These are phyloP conservation scores for Pyrrhosoma nymphula DNA, from an alignment of 2,888 invertebrate genomes.

Conservation along the genomic window DNA sequence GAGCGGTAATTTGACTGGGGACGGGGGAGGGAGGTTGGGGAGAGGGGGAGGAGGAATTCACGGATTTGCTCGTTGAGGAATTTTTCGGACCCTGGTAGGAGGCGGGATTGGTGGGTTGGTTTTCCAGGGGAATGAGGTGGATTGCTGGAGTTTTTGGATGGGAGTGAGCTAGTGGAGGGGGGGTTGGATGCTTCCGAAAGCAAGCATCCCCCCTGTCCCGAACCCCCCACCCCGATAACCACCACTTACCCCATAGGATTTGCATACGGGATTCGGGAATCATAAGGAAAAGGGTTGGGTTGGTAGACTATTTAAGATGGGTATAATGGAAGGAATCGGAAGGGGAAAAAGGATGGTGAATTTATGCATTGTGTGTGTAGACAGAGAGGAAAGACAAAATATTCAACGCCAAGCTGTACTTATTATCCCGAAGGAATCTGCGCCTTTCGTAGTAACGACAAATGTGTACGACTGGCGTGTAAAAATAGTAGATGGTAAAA, in stretches of 20 bases:
- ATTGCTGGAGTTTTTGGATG: background rate
- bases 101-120: background rate
- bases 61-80: background rate
- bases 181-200: background rate
- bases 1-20: conserved; percentile 49
- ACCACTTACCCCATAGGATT: background rate
- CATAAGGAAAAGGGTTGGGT: background rate
- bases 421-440: no score
- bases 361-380: background rate
- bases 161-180: background rate
- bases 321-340: background rate
- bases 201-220: background rate
- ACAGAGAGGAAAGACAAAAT: background rate
- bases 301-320: background rate
- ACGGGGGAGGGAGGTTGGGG: background rate
- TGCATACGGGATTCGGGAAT: background rate
- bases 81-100: background rate
- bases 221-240: no score
- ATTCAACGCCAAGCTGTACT: no score
- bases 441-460: no score
- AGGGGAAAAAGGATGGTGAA: background rate
- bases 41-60: no score
- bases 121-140: no score
- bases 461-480: no score
- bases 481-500: no score